Conservation (phyloP, 2,113 vertebrate species). For the Brachirus orientalis region DNA sequence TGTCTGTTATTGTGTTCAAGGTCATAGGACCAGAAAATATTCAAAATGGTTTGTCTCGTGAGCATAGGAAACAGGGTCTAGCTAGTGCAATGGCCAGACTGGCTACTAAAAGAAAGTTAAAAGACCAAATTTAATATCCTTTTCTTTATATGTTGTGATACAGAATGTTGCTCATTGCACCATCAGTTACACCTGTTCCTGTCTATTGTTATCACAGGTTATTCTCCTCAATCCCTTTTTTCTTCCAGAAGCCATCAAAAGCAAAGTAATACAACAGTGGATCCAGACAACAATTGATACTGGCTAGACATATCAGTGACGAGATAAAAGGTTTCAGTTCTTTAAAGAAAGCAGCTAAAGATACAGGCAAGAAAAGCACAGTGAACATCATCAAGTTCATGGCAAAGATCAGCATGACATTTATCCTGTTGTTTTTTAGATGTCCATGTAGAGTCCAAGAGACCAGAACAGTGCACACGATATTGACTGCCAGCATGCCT, state of each 20-base stretch:
- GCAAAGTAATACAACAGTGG: constrained; percentile 75
- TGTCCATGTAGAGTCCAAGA: constrained; percentile 41
- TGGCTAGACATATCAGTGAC: constrained; percentile 55
- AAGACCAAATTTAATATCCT: too few species aligned
- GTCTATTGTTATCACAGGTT: background rate
- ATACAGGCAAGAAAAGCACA: constrained; percentile 66
- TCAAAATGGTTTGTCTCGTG: too few species aligned
- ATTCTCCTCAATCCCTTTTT: constrained; percentile 30
- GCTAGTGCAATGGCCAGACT: too few species aligned
- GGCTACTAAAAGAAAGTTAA: too few species aligned
- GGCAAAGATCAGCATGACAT: constrained; percentile 70
- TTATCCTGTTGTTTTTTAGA: constrained; percentile 59
- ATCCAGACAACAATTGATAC: constrained; percentile 72
- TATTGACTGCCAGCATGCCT: constrained; percentile 57
- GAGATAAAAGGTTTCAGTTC: fast-evolving
- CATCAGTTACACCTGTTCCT: too few species aligned
- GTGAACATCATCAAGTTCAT: constrained; percentile 72
- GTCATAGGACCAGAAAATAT: too few species aligned
- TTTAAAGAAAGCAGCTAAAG: constrained; percentile 12
- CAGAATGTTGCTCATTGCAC: too few species aligned
- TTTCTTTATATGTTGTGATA: too few species aligned
- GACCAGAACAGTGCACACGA: constrained; percentile 66
- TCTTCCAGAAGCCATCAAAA: constrained; percentile 73
- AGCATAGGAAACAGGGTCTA: too few species aligned
- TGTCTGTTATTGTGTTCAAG: too few species aligned